These are phyloP conservation scores for Pissodes strobi DNA, from an alignment of 1,140 invertebrate species.

Conservation along the genomic window DNA sequence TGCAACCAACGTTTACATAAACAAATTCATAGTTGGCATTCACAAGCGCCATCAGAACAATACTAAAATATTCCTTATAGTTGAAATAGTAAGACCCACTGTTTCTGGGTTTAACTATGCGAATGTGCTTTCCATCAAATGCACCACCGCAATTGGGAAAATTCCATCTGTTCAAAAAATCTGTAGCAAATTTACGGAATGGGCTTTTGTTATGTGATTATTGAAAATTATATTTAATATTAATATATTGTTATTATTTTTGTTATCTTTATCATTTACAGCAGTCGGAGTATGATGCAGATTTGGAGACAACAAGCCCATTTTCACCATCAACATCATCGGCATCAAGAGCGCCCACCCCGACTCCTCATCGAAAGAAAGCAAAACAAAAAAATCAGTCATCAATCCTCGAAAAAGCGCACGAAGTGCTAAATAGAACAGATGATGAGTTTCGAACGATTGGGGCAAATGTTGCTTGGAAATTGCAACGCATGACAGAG, in stretches of 20 bases:
- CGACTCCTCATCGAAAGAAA: neutral
- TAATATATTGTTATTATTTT: no score
- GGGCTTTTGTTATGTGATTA: neutral
- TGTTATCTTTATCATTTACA: neutral
- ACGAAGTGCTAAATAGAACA: neutral
- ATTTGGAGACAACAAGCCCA: neutral
- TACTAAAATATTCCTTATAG: no score
- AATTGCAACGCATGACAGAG: neutral
- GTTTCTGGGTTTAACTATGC: no score
- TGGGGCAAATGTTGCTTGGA: neutral
- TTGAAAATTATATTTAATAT: neutral
- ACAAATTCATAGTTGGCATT: no score
- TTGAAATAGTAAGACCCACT: no score
- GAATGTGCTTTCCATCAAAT: no score
- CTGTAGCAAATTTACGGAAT: no score
- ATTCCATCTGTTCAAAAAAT: no score
- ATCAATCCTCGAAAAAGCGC: neutral
- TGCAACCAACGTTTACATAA: no score
- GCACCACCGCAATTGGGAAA: no score
- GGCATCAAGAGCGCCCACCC: neutral
- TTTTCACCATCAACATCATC: neutral
- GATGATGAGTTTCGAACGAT: neutral
- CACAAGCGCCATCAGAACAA: no score
- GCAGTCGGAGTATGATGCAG: neutral
- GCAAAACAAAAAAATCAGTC: neutral